Percentiles rank a stretch among this genome's conserved stretches.
phyloP scores from a whole-genome alignment of 1,140 invertebrate species.

The Hesperophylax magnus region DNA sequence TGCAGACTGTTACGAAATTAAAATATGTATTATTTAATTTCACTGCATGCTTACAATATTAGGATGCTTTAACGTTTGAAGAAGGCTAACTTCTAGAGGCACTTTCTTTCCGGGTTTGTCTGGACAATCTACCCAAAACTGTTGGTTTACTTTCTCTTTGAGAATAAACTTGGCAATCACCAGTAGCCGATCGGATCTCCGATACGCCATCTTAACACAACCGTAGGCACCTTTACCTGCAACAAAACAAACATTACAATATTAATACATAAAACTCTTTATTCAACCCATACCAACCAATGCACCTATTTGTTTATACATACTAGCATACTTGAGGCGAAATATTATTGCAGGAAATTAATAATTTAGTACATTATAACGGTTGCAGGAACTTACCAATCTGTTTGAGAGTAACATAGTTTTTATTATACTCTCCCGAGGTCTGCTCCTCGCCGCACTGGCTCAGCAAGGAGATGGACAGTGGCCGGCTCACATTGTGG shows the following conservation, averaged over 20 bases:
- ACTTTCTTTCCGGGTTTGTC: slow-evolving; percentile 69
- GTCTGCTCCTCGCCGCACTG: slow-evolving; percentile 71
- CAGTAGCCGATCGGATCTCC: slow-evolving; percentile 74
- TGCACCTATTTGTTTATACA: no score
- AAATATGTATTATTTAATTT: background rate
- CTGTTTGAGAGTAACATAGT: slow-evolving; percentile 79
- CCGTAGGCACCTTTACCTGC: slow-evolving; percentile 81
- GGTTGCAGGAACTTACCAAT: slow-evolving; percentile 72
- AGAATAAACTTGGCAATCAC: slow-evolving; percentile 83
- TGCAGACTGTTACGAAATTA: no score
- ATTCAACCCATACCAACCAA: no score
- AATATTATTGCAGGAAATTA: no score
- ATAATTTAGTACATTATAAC: no score
- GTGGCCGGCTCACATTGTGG: slow-evolving; percentile 68
- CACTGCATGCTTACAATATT: slow-evolving; percentile 75
- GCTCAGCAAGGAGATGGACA: slow-evolving; percentile 70
- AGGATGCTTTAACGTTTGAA: slow-evolving; percentile 77
- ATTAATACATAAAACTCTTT: no score
- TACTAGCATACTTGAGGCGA: no score
- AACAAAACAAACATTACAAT: background rate
- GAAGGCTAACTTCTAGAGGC: slow-evolving; percentile 78
- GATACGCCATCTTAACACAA: slow-evolving; percentile 78
- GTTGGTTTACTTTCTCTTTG: slow-evolving; percentile 79
- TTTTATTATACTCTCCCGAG: slow-evolving; percentile 74
- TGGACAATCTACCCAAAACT: slow-evolving; percentile 77